Conservation (phyloP, 2,888 invertebrate genomes). For the Pinctada fucata region DNA sequence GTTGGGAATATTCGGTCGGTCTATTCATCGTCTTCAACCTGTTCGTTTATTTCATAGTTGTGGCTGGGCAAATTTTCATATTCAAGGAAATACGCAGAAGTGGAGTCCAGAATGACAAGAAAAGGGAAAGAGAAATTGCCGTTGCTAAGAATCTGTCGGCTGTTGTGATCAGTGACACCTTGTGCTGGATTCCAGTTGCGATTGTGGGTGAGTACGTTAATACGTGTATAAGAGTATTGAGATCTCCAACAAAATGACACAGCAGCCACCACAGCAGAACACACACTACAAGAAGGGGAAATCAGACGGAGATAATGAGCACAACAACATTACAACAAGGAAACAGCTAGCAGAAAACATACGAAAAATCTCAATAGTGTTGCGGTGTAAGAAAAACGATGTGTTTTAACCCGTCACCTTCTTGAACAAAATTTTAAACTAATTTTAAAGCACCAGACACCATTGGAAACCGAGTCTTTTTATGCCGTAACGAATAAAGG, state of each 20-base stretch:
- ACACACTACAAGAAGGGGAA: too few species aligned
- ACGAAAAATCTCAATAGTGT: too few species aligned
- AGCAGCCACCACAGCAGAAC: too few species aligned
- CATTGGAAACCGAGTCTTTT: too few species aligned
- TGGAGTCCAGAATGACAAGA: neutral
- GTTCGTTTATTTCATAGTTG: conserved; percentile 8
- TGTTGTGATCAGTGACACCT: conserved; percentile 11
- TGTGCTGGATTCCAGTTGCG: conserved; percentile 24
- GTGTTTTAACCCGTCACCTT: too few species aligned
- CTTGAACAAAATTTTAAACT: too few species aligned
- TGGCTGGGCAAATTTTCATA: conserved; percentile 13
- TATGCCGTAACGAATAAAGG: too few species aligned
- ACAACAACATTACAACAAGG: too few species aligned
- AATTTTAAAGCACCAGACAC: too few species aligned
- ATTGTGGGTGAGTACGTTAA: conserved; percentile 9
- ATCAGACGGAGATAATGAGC: too few species aligned
- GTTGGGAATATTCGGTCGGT: conserved; percentile 19
- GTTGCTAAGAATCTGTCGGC: conserved; percentile 14
- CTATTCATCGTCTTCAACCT: conserved; percentile 15
- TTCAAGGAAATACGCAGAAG: neutral
- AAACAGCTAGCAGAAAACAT: too few species aligned
- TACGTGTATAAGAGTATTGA: neutral
- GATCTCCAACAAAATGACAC: too few species aligned
- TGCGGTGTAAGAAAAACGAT: neutral
- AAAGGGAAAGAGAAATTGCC: neutral